Conservation (phyloP, 2,113 vertebrate genomes). For the Dendrocopos noguchii region DNA sequence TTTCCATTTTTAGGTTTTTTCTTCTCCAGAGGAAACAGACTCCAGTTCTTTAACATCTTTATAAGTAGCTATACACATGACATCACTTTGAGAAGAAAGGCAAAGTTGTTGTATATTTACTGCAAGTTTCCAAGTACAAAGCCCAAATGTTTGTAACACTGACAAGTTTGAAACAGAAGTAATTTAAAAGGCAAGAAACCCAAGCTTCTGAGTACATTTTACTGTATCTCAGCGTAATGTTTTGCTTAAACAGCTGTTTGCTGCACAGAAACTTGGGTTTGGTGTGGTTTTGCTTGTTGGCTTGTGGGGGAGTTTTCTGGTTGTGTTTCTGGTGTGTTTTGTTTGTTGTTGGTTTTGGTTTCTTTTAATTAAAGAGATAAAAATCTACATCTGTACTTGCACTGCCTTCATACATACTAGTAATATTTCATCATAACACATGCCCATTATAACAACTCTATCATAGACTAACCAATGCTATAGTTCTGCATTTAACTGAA, state of each 20-base stretch:
- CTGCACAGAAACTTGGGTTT: background rate
- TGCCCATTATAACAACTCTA: background rate
- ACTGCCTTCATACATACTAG: background rate
- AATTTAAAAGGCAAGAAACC: background rate
- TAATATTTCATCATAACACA: background rate
- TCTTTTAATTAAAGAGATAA: background rate
- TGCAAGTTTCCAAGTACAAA: background rate
- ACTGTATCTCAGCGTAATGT: background rate
- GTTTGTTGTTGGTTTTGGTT: background rate
- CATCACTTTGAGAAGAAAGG: background rate
- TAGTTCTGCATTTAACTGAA: background rate
- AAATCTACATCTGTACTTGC: background rate
- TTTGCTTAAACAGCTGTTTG: background rate
- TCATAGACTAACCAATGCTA: background rate
- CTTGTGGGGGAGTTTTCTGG: background rate
- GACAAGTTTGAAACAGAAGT: background rate
- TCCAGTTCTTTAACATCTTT: background rate
- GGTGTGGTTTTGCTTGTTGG: background rate
- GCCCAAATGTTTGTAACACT: background rate
- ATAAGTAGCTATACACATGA: accelerated
- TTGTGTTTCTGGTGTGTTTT: background rate
- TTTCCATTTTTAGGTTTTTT: background rate
- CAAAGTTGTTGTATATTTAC: background rate
- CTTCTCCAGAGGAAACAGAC: background rate
- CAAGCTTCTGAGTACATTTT: background rate